These are phyloP conservation scores for Trichonephila clavipes DNA, from an alignment of 1,140 invertebrate species.

Conservation along the genomic window DNA sequence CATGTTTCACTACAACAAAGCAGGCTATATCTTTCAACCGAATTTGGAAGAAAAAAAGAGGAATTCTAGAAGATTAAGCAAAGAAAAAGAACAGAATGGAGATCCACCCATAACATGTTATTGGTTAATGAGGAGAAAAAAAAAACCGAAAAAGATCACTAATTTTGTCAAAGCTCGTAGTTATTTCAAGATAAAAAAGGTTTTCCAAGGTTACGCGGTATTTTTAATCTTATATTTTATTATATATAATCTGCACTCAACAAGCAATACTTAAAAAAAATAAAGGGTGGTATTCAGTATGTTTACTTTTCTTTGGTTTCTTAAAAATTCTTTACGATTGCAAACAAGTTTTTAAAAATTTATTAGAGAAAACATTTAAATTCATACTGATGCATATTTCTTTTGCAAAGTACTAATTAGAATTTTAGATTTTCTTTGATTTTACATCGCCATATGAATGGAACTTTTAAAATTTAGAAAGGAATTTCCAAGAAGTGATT, in stretches of 20 bases:
- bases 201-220: background rate
- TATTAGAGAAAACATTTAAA: no score
- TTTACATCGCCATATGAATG: no score
- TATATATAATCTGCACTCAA: background rate
- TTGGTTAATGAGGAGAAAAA: background rate
- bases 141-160: background rate
- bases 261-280: background rate
- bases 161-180: background rate
- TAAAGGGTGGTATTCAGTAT: background rate
- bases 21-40: no score
- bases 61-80: background rate
- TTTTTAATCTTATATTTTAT: background rate
- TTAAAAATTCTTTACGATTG: background rate
- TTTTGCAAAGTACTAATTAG: no score
- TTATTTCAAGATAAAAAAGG: background rate
- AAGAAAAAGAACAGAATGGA: background rate
- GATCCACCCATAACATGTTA: constrained; percentile 14
- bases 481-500: no score
- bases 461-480: no score
- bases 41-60: background rate
- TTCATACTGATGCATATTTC: no score
- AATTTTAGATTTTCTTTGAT: no score
- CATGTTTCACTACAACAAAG: no score
- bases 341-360: no score
- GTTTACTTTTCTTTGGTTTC: background rate